Percentiles rank a stretch among this genome's conserved stretches.
phyloP scores from a whole-genome alignment of 92 coral and sea anemone species.

The Porites rus region DNA sequence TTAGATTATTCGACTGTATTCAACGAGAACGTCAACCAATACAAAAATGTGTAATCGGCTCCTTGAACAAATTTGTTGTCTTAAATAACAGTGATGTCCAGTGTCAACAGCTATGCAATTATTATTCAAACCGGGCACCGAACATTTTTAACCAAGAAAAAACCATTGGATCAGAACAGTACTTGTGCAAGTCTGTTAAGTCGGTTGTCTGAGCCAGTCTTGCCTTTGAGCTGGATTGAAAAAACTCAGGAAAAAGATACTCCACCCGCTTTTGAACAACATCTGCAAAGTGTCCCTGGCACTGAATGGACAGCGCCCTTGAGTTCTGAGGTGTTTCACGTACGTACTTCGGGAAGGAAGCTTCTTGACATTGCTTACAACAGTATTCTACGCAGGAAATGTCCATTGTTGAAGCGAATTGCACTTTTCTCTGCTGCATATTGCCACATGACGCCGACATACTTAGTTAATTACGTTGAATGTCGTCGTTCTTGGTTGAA shows the following conservation, averaged over 20 bases:
- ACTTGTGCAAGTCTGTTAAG: neutral
- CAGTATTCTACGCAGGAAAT: too few relatives aligned
- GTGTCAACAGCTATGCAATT: neutral
- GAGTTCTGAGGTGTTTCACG: neutral
- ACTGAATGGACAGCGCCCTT: neutral
- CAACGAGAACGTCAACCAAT: too few relatives aligned
- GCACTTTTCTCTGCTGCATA: neutral
- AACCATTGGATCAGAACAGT: constrained; percentile 2
- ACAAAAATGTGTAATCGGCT: too few relatives aligned
- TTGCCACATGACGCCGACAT: neutral
- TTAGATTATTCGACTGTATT: too few relatives aligned
- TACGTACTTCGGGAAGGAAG: neutral
- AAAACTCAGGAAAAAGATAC: constrained; percentile 9
- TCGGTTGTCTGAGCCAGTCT: neutral
- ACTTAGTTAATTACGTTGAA: neutral
- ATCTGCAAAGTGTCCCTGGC: neutral
- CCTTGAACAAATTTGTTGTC: too few relatives aligned
- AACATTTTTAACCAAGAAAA: constrained; percentile 3
- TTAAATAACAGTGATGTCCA: too few relatives aligned
- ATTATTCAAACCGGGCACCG: neutral
- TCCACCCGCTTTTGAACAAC: neutral
- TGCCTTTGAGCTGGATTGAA: neutral
- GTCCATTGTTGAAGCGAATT: constrained; percentile 4
- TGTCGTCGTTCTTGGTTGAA: neutral
- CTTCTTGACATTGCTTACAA: neutral